Evolutionary conservation across 2,888 invertebrate species (phyloP).

Genomic region (Agrotis clavis): DNA sequence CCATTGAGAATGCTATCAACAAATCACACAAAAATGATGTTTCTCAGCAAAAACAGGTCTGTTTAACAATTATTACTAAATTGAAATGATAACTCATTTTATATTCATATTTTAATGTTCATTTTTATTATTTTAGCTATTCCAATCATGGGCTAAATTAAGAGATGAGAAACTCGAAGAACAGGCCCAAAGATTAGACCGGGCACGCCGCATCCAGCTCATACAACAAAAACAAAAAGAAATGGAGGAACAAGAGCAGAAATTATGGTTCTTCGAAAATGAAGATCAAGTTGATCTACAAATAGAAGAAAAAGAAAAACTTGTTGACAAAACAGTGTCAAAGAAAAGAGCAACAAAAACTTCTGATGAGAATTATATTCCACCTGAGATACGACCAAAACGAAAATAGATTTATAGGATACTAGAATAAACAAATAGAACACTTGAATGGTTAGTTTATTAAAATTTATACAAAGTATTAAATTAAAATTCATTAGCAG

Average conservation of each 20-base stretch:
- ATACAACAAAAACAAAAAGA: slow-evolving; percentile 90
- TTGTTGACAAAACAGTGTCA: slow-evolving; percentile 71
- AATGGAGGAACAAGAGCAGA: slow-evolving; percentile 91
- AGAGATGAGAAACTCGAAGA: slow-evolving; percentile 91
- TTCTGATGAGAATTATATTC: slow-evolving; percentile 93
- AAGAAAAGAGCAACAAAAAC: slow-evolving; percentile 87
- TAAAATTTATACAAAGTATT: slow-evolving; percentile 11
- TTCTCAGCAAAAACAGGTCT: slow-evolving; percentile 89
- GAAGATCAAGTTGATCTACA: slow-evolving; percentile 94
- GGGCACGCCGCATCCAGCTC: slow-evolving; percentile 87
- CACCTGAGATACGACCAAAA: slow-evolving; percentile 92
- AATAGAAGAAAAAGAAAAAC: slow-evolving; percentile 92
- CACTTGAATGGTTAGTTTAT: slow-evolving; percentile 34
- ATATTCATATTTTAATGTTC: not conserved
- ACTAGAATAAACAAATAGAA: slow-evolving; percentile 38
- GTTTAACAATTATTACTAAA: not conserved
- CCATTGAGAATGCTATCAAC: slow-evolving; percentile 90
- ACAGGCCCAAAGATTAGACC: slow-evolving; percentile 91
- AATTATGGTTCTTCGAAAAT: slow-evolving; percentile 95
- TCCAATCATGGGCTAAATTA: slow-evolving; percentile 90
- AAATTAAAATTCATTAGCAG: too few relatives aligned
- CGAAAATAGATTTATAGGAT: slow-evolving; percentile 71
- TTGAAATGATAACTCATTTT: not conserved
- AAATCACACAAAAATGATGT: slow-evolving; percentile 91
- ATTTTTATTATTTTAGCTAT: slow-evolving; percentile 82